Percentiles rank a stretch among this genome's conserved stretches.
These are phyloP conservation scores for Rattus rattus DNA, from an alignment of 2,113 vertebrate genomes.

Conservation along the genomic window DNA sequence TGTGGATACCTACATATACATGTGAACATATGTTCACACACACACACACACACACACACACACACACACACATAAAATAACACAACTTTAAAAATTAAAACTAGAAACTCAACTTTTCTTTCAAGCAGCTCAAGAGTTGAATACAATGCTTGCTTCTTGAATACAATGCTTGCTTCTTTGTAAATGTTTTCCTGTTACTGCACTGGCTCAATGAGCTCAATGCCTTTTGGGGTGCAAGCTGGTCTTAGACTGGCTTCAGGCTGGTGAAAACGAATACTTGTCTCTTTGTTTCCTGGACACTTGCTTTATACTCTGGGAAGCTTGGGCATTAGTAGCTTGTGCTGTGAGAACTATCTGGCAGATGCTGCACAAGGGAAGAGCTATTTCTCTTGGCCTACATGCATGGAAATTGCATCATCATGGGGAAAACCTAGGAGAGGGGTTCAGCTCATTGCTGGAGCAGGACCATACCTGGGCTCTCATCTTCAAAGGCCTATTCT, in stretches of 20 bases:
- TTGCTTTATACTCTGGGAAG: fast-evolving
- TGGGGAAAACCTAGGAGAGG: not conserved
- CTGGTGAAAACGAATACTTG: too few species aligned
- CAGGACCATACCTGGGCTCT: too few species aligned
- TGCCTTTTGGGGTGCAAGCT: fast-evolving
- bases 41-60: not conserved
- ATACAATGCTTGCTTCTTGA: not conserved
- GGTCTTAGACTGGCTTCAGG: fast-evolving
- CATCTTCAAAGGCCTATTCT: not conserved
- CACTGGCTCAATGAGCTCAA: fast-evolving
- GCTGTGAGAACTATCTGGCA: not conserved
- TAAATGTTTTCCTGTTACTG: not conserved
- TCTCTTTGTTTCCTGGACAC: fast-evolving
- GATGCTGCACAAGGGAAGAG: not conserved
- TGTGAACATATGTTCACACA: not conserved
- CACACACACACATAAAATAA: not conserved
- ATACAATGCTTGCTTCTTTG: not conserved
- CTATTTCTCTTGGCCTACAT: not conserved
- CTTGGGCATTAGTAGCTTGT: too few species aligned
- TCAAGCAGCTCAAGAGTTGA: not conserved
- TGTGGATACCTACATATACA: not conserved
- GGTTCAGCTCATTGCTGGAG: not conserved
- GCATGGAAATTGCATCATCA: not conserved
- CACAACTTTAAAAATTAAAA: not conserved
- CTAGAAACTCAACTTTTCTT: not conserved